phyloP scores from a whole-genome alignment of 2,797 vertebrate genomes.

The Tauraco hartlaubi region DNA sequence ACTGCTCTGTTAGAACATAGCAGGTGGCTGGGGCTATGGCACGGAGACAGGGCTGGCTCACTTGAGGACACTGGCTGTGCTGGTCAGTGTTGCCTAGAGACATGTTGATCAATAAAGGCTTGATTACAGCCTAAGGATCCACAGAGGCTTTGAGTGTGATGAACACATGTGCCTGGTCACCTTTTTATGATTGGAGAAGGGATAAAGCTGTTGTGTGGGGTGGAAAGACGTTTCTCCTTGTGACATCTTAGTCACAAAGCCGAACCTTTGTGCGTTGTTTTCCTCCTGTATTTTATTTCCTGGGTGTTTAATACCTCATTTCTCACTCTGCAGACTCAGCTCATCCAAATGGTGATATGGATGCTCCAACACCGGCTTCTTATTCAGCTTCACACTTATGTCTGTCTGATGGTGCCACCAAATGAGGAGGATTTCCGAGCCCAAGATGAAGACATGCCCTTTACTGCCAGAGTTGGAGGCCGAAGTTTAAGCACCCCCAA shows the following conservation, averaged over 20 bases:
- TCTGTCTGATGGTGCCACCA: conserved; percentile 93
- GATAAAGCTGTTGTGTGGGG: neutral
- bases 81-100: neutral
- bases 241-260: neutral
- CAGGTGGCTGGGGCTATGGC: neutral
- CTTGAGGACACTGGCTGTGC: neutral
- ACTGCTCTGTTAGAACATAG: neutral
- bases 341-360: conserved; percentile 99
- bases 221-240: neutral
- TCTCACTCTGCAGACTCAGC: conserved; percentile 85
- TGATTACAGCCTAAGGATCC: neutral
- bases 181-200: neutral
- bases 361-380: conserved; percentile 95
- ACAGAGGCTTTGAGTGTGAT: neutral
- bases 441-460: conserved; percentile 86
- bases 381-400: conserved; percentile 96
- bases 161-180: neutral
- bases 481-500: conserved; percentile 95
- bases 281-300: neutral
- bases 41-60: neutral
- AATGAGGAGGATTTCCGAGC: conserved; percentile 85
- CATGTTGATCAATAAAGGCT: neutral
- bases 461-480: conserved; percentile 86
- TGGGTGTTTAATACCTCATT: neutral
- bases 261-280: neutral